Percentiles rank a stretch among this genome's conserved stretches.
Evolutionary conservation across 2,888 invertebrate species (phyloP).

Genomic region (Archips crataeganus): DNA sequence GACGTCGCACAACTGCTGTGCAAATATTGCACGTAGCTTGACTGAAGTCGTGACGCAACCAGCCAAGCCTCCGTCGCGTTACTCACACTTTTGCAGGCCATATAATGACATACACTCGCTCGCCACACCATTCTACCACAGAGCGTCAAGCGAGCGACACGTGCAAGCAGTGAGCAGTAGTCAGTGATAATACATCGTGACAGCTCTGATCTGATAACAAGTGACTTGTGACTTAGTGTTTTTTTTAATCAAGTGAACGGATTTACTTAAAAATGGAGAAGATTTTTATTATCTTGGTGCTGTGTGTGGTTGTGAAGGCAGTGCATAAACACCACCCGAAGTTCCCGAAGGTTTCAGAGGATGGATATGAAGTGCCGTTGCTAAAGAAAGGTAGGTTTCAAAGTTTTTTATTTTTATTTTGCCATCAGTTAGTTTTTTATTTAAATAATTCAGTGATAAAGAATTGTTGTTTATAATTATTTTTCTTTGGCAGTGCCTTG

Average conservation of each 20-base stretch:
- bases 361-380: slow-evolving; percentile 45
- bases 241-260: slow-evolving; percentile 22
- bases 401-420: not conserved
- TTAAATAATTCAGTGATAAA: not conserved
- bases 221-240: slow-evolving; percentile 52
- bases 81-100: slow-evolving; percentile 58
- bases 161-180: slow-evolving; percentile 46
- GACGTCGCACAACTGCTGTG: slow-evolving; percentile 59
- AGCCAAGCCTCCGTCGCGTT: slow-evolving; percentile 48
- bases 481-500: slow-evolving; percentile 66
- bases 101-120: slow-evolving; percentile 70
- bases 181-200: slow-evolving; percentile 48
- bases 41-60: slow-evolving; percentile 17
- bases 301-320: slow-evolving; percentile 62
- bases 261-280: slow-evolving; percentile 61
- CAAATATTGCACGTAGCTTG: slow-evolving; percentile 23
- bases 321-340: slow-evolving; percentile 69
- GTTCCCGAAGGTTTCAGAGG: slow-evolving; percentile 63
- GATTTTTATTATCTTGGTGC: slow-evolving; percentile 66
- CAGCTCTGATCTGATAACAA: slow-evolving; percentile 41
- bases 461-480: not conserved
- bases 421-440: not conserved
- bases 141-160: slow-evolving; percentile 69
- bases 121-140: slow-evolving; percentile 66
- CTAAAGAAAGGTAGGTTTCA: slow-evolving; percentile 45